A percentile compares a stretch with the other conserved stretches of the same genome.
Evolutionary conservation across 1,140 invertebrate genomes (phyloP).

Genomic region (Formica selysi): DNA sequence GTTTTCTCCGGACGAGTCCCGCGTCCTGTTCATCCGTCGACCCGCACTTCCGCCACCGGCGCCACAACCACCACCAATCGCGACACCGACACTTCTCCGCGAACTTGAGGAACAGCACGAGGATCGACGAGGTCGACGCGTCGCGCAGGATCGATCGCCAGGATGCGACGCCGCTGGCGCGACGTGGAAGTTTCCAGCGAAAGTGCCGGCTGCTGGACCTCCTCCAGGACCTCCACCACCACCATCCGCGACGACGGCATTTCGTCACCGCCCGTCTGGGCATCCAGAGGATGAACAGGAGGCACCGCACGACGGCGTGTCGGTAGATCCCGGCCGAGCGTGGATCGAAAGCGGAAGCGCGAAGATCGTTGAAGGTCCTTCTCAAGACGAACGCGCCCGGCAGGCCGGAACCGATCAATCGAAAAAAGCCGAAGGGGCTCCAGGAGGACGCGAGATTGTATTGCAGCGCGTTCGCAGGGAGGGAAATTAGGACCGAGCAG

Average conservation of each 20-base stretch:
- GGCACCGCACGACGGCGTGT: conserved; percentile 34
- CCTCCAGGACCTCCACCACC: conserved; percentile 64
- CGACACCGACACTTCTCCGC: conserved; percentile 40
- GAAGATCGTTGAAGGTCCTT: neutral
- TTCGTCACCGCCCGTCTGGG: conserved; percentile 65
- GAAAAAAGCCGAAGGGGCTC: conserved; percentile 11
- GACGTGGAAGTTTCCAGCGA: conserved; percentile 32
- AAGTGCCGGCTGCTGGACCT: conserved; percentile 25
- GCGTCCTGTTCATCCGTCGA: neutral
- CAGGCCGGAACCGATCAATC: conserved; percentile 1
- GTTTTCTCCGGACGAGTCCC: neutral
- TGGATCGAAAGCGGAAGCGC: conserved; percentile 67
- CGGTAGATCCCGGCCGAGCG: conserved; percentile 68
- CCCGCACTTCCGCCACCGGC: conserved; percentile 48
- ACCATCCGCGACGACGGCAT: conserved; percentile 66
- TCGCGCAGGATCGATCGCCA: neutral
- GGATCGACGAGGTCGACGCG: conserved; percentile 23
- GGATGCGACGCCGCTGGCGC: conserved; percentile 2
- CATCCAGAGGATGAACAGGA: conserved; percentile 47
- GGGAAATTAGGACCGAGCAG: conserved; percentile 49
- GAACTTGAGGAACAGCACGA: conserved; percentile 21
- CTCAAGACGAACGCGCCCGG: neutral
- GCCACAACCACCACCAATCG: conserved; percentile 69
- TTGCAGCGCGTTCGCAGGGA: conserved; percentile 29
- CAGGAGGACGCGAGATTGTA: conserved; percentile 22